Conservation (phyloP, 2,797 vertebrate genomes). For the Meda fulgida region DNA sequence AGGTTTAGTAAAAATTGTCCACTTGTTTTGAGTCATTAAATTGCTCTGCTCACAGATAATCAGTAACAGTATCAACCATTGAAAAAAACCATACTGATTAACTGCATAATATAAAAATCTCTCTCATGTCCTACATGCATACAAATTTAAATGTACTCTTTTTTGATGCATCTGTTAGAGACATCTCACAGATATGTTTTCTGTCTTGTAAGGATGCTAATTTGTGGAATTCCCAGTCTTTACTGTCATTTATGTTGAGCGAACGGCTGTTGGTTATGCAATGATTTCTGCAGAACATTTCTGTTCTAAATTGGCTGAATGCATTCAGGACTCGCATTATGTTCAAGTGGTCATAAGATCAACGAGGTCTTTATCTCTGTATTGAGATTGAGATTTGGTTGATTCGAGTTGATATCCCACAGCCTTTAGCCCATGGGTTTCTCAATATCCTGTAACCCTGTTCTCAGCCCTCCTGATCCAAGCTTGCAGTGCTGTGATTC, state of each 20-base stretch:
- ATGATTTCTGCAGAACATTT: slow-evolving; percentile 69
- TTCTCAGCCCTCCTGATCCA: slow-evolving; percentile 67
- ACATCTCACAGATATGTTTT: slow-evolving; percentile 5
- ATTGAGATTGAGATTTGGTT: background rate
- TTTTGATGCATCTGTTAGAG: slow-evolving; percentile 1
- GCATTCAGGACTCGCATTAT: background rate
- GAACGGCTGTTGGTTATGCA: slow-evolving; percentile 84
- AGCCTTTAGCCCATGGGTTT: slow-evolving; percentile 77
- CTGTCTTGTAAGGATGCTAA: slow-evolving; percentile 63
- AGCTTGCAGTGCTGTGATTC: slow-evolving; percentile 89
- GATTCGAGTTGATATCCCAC: slow-evolving; percentile 60
- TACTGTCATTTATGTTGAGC: slow-evolving; percentile 78
- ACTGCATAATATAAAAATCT: background rate
- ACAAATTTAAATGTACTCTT: slow-evolving; percentile 15
- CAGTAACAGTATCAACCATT: background rate
- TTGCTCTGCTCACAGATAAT: background rate
- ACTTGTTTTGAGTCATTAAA: background rate
- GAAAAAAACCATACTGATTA: background rate
- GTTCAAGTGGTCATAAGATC: background rate
- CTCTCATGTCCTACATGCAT: too few species aligned
- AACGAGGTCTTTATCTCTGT: slow-evolving; percentile 31
- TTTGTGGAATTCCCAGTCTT: slow-evolving; percentile 86
- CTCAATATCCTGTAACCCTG: slow-evolving; percentile 38
- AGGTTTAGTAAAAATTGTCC: background rate
- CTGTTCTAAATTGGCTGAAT: slow-evolving; percentile 50